A percentile compares a stretch with the other conserved stretches of the same genome.
Evolutionary conservation across 2,113 vertebrate species (phyloP).

Genomic region (Cynopterus brachyotis): DNA sequence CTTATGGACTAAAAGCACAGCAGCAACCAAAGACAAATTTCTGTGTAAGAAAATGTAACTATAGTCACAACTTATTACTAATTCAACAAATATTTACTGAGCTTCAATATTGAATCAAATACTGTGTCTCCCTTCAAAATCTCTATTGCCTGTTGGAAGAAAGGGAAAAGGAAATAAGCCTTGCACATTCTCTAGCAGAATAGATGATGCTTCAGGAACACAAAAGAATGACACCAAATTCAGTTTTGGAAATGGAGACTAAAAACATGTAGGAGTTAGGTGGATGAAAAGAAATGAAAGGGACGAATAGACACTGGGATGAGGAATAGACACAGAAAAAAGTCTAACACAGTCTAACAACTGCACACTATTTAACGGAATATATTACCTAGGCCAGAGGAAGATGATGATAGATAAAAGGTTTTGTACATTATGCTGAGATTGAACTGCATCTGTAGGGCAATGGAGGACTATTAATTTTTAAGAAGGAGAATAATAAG

Average conservation of each 20-base stretch:
- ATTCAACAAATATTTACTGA: constrained; percentile 31
- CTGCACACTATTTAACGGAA: not conserved
- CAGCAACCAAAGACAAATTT: not conserved
- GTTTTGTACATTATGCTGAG: not conserved
- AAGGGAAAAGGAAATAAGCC: not conserved
- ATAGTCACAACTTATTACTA: not conserved
- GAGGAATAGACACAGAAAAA: not conserved
- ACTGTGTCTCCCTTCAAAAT: not conserved
- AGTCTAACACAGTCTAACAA: not conserved
- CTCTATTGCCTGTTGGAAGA: not conserved
- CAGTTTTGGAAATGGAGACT: not conserved
- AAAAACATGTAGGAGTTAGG: not conserved
- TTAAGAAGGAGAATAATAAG: not conserved
- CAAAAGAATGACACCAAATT: not conserved
- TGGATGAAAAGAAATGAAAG: not conserved
- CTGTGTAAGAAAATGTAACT: not conserved
- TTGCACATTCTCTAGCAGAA: not conserved
- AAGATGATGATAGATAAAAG: not conserved
- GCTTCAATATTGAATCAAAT: not conserved
- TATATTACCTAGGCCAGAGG: not conserved
- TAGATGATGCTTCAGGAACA: not conserved
- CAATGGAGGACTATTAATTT: not conserved
- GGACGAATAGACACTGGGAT: rapidly evolving
- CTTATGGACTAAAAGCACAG: not conserved
- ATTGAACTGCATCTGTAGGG: not conserved